A percentile compares a stretch with the other conserved stretches of the same genome.
phyloP scores from a whole-genome alignment of 1,140 invertebrate species.

The Drosophila obscura region DNA sequence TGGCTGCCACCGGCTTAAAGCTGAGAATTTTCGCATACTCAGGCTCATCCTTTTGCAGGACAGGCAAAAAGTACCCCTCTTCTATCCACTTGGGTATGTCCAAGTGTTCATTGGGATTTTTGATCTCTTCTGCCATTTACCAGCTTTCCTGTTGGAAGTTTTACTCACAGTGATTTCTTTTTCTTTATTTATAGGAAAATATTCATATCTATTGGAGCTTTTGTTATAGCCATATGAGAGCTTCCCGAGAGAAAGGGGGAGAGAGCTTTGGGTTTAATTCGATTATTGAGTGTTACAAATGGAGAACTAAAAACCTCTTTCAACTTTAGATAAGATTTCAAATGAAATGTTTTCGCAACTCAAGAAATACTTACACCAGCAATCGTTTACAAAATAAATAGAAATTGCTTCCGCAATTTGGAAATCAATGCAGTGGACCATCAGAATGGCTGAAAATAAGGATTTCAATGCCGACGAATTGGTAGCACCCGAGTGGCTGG shows the following conservation, averaged over 20 bases:
- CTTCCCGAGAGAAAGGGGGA: no score
- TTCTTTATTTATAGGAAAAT: no score
- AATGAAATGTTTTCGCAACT: no score
- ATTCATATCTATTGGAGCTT: no score
- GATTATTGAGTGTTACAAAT: no score
- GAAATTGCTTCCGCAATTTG: no score
- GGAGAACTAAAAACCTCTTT: no score
- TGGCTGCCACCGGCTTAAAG: conserved; percentile 67
- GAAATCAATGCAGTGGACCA: background rate
- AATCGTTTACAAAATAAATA: no score
- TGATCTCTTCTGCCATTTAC: conserved; percentile 13
- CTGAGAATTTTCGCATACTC: conserved; percentile 62
- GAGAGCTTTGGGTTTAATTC: no score
- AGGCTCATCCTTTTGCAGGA: conserved; percentile 82
- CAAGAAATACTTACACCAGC: no score
- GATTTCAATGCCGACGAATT: conserved; percentile 14
- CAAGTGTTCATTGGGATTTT: conserved; percentile 69
- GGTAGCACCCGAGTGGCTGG: conserved; percentile 20
- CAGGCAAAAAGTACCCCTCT: conserved; percentile 77
- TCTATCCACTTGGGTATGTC: conserved; percentile 84
- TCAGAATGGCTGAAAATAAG: conserved; percentile 1
- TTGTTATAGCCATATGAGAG: no score
- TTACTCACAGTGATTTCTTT: conserved; percentile 2
- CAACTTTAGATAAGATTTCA: no score
- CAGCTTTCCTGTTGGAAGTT: background rate